phyloP scores from a whole-genome alignment of 2,888 invertebrate genomes.

The Zele albiditarsus region DNA sequence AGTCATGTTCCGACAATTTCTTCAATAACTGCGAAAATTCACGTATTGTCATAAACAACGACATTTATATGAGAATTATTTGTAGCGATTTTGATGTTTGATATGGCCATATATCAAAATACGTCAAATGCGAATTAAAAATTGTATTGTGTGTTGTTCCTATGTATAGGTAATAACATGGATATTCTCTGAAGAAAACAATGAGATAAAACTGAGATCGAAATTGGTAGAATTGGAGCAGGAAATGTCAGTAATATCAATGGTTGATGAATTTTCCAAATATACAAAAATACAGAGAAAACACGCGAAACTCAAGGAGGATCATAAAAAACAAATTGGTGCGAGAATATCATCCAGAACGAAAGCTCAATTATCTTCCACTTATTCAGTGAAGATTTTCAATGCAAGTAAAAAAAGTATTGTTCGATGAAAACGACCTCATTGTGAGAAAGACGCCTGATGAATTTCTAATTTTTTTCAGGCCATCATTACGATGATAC shows the following conservation, averaged over 20 bases:
- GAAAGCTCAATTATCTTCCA: slow-evolving; percentile 53
- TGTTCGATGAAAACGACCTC: not conserved
- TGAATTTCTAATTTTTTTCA: slow-evolving; percentile 45
- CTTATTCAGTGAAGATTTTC: slow-evolving; percentile 56
- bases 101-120: too few relatives aligned
- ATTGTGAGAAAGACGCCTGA: not conserved
- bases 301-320: slow-evolving; percentile 63
- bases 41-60: too few relatives aligned
- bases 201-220: slow-evolving; percentile 54
- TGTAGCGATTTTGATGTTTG: too few relatives aligned
- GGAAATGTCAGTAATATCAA: slow-evolving; percentile 66
- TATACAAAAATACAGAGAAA: slow-evolving; percentile 70
- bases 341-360: slow-evolving; percentile 50
- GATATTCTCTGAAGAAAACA: slow-evolving; percentile 52
- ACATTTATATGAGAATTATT: too few relatives aligned
- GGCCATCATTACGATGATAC: slow-evolving; percentile 54
- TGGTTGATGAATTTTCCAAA: slow-evolving; percentile 72
- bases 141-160: slow-evolving; percentile 5
- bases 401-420: slow-evolving; percentile 59
- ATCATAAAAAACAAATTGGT: slow-evolving; percentile 61
- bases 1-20: slow-evolving; percentile 48
- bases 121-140: not conserved
- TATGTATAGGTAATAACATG: slow-evolving; percentile 55
- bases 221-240: slow-evolving; percentile 60
- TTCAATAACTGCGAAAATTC: not conserved